Base-by-base conservation (phyloP, 2,888 invertebrate species). In the Liopterus haemorrhoidalis region DNA sequence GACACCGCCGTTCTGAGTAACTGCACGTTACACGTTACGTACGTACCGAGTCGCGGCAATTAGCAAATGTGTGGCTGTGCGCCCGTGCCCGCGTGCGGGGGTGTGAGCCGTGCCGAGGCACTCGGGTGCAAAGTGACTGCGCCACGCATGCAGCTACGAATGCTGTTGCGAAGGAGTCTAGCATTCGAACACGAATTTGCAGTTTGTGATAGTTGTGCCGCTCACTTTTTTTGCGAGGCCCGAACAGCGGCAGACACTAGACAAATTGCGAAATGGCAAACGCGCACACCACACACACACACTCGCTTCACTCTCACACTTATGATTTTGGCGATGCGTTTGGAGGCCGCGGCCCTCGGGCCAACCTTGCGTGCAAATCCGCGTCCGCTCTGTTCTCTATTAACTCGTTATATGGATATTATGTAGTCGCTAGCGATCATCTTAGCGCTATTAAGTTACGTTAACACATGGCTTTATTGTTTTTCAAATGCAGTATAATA, bases 181-280 rank as follows among this genome's bases (percentile, higher is more conserved):
- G 8, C 18, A n/a, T n/a, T n/a, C n/a, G n/a, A n/a, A n/a, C n/a
- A n/a, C n/a, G n/a, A n/a, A n/a, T n/a, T n/a, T n/a, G n/a, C n/a
- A n/a, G n/a, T n/a, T n/a, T n/a, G n/a, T n/a, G n/a, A n/a, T n/a
- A n/a, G n/a, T n/a, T n/a, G n/a, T 43, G 44, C 39, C 45, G 39
- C 39, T 45, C 45, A 45, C 45, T 45, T 45, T 45, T 45, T 45
- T 45, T n/a, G n/a, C n/a, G n/a, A n/a, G n/a, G n/a, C n/a, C n/a
- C n/a, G n/a, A n/a, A n/a, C n/a, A n/a, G n/a, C 39, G 33, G 39
- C 31, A 39, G 32, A 28, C 39, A 33, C 45, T 45, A 45, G 45
- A 45, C 45, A 33, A 45, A 45, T 45, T 45, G 45, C 45, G 45
- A 45, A 45, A 45, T 45, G 38, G 45, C 45, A 45, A 31, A 45